Evolutionary conservation across 2,797 vertebrate genomes (phyloP), one percentile per base, ranked within the genome.

Genomic region (Hippocampus kuda): DNA sequence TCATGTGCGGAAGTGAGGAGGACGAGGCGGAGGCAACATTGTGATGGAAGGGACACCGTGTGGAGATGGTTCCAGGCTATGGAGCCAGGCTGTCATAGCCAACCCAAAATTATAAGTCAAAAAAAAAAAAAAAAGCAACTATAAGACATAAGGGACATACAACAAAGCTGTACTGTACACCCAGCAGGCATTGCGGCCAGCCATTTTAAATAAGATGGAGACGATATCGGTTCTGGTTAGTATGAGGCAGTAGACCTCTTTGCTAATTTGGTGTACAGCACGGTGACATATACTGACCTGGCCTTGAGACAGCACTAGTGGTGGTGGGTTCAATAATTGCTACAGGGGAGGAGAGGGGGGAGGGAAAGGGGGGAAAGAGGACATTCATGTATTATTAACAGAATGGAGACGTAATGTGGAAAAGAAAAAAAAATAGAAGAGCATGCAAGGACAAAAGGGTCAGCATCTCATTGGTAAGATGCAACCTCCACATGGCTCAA

Each of bases 271-370:
- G 88, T 88, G 88, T 89, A 89, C 89, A 89, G 92, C 92, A 92
- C 90, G 90, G 91, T 94, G 88, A 89, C 89, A 90, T 91, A 97
- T 97, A 98, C 96, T 99, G 96, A 98, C 97, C 97, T 99, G 97
- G 95, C 92, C 94, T 97, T 87, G 94, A 94, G 91, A 96, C 95
- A 93, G 94, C 89, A 91, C 94, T 98, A 98, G 95, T 93, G 90
- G 94, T 94, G 92, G 95, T 91, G 92, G 95, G 92, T 89, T 99
- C 95, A 96, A 94, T 93, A 93, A 94, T 92, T 93, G 96, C 94
- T 96, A 97, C 91, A 94, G 93, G 94, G 89, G 90, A 93, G 92
- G 85, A 94, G 94, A 94, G 93, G 93, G 91, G 93, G 46, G 56
- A 54, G 88, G 92, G 92, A 90, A 91, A 90, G 89, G 90, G 88